These are phyloP conservation scores for Herpailurus yagouaroundi DNA, from an alignment of 2,113 vertebrate species.

Conservation along the genomic window DNA sequence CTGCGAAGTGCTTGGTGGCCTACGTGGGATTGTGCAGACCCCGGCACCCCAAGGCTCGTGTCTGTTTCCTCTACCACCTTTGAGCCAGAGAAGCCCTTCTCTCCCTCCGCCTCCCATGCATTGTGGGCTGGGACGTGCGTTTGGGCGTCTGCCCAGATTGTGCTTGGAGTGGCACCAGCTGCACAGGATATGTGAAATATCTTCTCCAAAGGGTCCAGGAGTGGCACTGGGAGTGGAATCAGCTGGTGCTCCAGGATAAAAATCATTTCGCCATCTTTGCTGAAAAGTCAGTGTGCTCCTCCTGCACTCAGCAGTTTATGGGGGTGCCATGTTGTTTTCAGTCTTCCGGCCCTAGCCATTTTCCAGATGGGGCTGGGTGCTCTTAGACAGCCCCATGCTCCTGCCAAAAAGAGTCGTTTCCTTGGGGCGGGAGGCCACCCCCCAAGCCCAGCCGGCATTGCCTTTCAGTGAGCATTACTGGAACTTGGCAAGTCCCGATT, in stretches of 20 bases:
- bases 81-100: neutral
- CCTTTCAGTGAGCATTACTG: neutral
- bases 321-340: neutral
- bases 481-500: neutral
- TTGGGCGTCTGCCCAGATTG: conserved; percentile 32
- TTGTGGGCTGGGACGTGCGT: neutral
- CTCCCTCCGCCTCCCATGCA: neutral
- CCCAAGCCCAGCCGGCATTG: too few relatives aligned
- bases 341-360: neutral
- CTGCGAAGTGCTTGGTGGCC: neutral
- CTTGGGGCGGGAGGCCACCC: neutral
- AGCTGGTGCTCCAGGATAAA: conserved; percentile 59
- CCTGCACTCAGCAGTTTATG: neutral
- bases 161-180: conserved; percentile 64
- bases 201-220: neutral
- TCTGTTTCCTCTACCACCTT: neutral
- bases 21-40: neutral
- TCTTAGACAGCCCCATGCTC: neutral
- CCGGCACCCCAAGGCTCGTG: neutral
- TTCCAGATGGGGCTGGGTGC: neutral
- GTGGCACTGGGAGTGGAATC: conserved; percentile 36
- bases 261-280: neutral
- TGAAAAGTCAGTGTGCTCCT: neutral
- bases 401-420: neutral
- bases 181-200: conserved; percentile 13